Conservation (phyloP, 2,797 vertebrate genomes). For the Dryobates pubescens region DNA sequence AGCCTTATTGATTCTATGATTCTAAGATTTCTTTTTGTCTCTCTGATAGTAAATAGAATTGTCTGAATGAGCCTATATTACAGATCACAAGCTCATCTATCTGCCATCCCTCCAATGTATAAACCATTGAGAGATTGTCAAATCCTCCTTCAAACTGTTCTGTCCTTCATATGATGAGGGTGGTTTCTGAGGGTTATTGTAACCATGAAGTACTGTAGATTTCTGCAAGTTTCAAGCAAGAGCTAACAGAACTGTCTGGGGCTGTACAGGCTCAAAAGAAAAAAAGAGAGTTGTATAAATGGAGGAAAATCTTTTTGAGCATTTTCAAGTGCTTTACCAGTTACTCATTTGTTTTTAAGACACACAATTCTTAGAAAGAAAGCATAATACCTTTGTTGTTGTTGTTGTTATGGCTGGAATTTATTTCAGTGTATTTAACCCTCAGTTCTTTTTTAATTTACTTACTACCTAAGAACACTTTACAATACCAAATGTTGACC, state of each 20-base stretch:
- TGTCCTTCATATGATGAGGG: neutral
- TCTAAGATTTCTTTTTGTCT: neutral
- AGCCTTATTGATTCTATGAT: too few species aligned
- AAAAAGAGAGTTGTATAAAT: neutral
- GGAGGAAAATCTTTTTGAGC: neutral
- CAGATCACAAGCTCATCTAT: neutral
- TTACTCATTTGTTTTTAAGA: neutral
- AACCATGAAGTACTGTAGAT: neutral
- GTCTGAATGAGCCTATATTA: neutral
- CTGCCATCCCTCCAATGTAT: neutral
- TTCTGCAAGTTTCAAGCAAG: neutral
- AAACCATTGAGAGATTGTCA: neutral
- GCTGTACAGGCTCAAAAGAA: neutral
- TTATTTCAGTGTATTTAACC: neutral
- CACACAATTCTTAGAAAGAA: neutral
- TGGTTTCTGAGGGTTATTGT: neutral
- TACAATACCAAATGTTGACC: neutral
- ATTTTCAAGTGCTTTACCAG: neutral
- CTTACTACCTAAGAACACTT: neutral
- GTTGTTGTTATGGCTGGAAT: neutral
- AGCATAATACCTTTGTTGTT: neutral
- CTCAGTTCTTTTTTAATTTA: neutral
- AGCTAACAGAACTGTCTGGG: neutral
- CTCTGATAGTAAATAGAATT: neutral
- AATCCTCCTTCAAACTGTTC: neutral